Evolutionary conservation across 2,113 vertebrate genomes (phyloP), one percentile per base, ranked within the genome.

Genomic region (Carassius carassius): DNA sequence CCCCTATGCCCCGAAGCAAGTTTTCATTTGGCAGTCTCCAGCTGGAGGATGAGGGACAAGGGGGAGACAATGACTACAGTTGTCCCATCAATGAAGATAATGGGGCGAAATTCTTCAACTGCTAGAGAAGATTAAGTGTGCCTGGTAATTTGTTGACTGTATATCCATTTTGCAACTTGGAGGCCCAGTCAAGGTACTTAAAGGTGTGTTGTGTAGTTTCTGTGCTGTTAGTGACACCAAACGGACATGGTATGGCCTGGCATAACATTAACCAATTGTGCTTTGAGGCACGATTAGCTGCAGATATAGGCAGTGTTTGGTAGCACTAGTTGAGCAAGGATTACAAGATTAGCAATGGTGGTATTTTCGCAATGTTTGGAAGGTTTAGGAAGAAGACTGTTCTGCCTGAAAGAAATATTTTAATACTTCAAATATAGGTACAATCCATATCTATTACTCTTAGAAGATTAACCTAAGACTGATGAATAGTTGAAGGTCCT

Each of bases 11-110:
- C 74, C 95, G 93, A 78, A 96, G 93, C 88, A 95, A 92, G 81
- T 94, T 93, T 35, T 95, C 95, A 16, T 93, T 96, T 63, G 94
- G 94, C 67, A 96, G 95, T 86, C 93, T 97, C 81, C 95, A 92
- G 85, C 88, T 96, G 86, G 95, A 97, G 89, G 87, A 86, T 1
- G 44, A 82, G 32, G 49, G 67, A 4, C 78, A 69, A 32, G 83
- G 63, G 8, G 56, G 82, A 51, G 83, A 62, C 3, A 73, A 76
- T 49, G 65, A 77, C 35, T 79, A 85, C 58, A 8, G 19, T n/a
- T 72, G 41, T 82, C 81, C 67, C 8, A 92, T 95, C 86, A 96
- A 92, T 84, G 95, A 97, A 83, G 96, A 96, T 78, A 94, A 96
- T 12, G 84, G 92, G 11, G 88, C 91, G 8, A 94, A 92, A 62